Evolutionary conservation across 2,113 vertebrate genomes (phyloP).

Genomic region (Uria aalge): DNA sequence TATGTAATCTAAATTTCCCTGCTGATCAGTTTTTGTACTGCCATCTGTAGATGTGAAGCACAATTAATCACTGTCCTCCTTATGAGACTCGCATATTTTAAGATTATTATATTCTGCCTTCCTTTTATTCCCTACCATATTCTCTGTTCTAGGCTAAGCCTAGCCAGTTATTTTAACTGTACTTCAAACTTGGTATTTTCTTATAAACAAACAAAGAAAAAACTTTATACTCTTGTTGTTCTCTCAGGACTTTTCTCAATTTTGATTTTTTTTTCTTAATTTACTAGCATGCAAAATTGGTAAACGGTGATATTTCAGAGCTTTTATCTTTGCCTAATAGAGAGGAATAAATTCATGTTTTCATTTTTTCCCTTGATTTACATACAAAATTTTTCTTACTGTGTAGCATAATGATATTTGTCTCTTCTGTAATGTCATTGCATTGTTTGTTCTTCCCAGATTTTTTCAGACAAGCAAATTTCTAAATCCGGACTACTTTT

Average conservation of each 20-base stretch:
- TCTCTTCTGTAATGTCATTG: neutral
- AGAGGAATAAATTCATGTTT: neutral
- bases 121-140: neutral
- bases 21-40: slow-evolving; percentile 47
- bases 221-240: neutral
- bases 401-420: neutral
- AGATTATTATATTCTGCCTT: neutral
- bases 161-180: neutral
- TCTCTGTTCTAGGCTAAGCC: neutral
- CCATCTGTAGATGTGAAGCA: slow-evolving; percentile 44
- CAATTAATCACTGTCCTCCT: slow-evolving; percentile 54
- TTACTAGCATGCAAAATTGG: neutral
- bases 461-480: neutral
- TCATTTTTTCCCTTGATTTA: neutral
- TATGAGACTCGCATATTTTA: neutral
- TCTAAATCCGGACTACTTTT: neutral
- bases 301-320: neutral
- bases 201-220: neutral
- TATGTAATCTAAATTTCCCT: slow-evolving; percentile 54
- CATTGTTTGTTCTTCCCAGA: neutral
- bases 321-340: neutral
- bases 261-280: neutral
- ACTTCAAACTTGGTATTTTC: neutral
- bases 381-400: neutral
- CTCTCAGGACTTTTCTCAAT: neutral